Percentiles rank a stretch among this genome's conserved stretches.
phyloP scores from a whole-genome alignment of 2,797 vertebrate genomes.

The Hippocampus kuda region DNA sequence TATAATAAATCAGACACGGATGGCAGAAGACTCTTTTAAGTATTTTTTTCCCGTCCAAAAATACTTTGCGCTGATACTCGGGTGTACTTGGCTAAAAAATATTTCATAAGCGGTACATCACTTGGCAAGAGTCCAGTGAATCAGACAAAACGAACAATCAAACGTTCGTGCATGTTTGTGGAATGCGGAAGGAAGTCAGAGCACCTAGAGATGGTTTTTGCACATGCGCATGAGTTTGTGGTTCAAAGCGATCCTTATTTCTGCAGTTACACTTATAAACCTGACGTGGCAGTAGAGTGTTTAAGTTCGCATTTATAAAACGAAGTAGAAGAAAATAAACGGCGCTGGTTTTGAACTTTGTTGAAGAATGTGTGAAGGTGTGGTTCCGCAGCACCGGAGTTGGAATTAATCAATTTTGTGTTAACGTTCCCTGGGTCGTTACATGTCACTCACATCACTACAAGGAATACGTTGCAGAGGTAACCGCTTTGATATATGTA shows the following conservation, averaged over 20 bases:
- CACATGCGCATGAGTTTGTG: background rate
- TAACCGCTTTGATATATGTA: slow-evolving; percentile 4
- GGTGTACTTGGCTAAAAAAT: no score
- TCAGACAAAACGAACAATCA: background rate
- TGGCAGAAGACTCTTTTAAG: no score
- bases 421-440: background rate
- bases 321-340: slow-evolving; percentile 44
- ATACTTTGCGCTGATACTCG: no score
- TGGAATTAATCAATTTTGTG: background rate
- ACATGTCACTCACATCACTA: slow-evolving; percentile 2
- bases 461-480: slow-evolving; percentile 7
- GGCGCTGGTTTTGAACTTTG: slow-evolving; percentile 61
- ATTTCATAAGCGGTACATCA: no score
- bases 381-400: slow-evolving; percentile 15
- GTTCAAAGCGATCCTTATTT: background rate
- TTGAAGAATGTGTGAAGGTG: slow-evolving; percentile 38
- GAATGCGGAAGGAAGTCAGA: no score
- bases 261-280: slow-evolving; percentile 21
- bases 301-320: rapidly evolving
- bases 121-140: no score
- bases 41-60: no score
- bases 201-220: background rate
- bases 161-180: no score
- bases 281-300: slow-evolving; percentile 28
- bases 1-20: no score